phyloP scores from a whole-genome alignment of 1,140 invertebrate species.

The Kradibia gibbosae region DNA sequence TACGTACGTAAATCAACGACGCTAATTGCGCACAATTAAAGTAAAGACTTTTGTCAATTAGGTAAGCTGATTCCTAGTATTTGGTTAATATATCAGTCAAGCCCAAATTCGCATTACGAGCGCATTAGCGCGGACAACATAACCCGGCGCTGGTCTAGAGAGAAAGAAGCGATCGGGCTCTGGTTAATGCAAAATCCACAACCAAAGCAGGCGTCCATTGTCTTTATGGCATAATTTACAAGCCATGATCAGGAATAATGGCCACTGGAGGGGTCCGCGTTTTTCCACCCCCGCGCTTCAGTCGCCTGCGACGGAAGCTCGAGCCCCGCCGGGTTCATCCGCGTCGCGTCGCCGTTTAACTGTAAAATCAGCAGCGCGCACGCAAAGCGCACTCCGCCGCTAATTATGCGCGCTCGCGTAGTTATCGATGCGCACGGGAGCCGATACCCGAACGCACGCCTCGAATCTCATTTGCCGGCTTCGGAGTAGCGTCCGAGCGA shows the following conservation, averaged over 20 bases:
- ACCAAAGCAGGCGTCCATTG: background rate
- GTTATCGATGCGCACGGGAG: slow-evolving; percentile 27
- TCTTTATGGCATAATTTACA: background rate
- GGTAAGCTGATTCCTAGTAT: background rate
- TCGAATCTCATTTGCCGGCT: slow-evolving; percentile 30
- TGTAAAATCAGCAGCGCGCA: slow-evolving; percentile 20
- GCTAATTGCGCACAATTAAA: background rate
- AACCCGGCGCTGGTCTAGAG: no score
- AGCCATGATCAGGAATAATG: no score
- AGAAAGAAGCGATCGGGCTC: background rate
- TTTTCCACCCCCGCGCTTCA: no score
- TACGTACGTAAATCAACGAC: background rate
- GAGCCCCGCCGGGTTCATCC: background rate
- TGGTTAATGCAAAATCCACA: background rate
- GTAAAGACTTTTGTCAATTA: slow-evolving; percentile 23
- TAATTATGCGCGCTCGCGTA: slow-evolving; percentile 21
- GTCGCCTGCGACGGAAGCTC: no score
- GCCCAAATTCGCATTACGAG: no score
- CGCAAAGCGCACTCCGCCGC: background rate
- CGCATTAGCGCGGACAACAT: no score
- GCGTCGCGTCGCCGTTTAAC: background rate
- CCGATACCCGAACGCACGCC: slow-evolving; percentile 18
- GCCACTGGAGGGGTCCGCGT: no score
- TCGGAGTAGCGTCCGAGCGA: no score
- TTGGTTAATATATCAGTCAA: background rate